Evolutionary conservation across 2,888 invertebrate genomes (phyloP).

Genomic region (Epinotia demarniana): DNA sequence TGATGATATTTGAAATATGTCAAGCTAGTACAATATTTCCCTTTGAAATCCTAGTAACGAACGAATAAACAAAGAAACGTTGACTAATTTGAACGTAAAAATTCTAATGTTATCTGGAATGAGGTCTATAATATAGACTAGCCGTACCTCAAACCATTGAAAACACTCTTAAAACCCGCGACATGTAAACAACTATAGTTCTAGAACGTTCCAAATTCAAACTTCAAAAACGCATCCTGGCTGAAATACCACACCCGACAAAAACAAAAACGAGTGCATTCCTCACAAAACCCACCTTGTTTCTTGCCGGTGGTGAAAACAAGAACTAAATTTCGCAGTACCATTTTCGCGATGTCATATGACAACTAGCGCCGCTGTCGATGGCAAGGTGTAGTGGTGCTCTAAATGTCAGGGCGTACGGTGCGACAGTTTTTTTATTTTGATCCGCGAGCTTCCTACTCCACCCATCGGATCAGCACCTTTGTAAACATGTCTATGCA

Average conservation of each 20-base stretch:
- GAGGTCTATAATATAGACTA: too few species aligned
- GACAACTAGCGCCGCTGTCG: slow-evolving; percentile 27
- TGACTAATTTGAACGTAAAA: too few species aligned
- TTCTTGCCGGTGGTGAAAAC: slow-evolving; percentile 10
- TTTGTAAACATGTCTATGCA: slow-evolving; percentile 49
- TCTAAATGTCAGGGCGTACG: slow-evolving; percentile 61
- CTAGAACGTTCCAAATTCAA: slow-evolving; percentile 8
- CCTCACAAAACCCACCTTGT: slow-evolving; percentile 18
- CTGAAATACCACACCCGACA: slow-evolving; percentile 17
- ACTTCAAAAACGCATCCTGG: slow-evolving; percentile 25
- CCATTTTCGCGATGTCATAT: neutral
- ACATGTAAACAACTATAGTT: neutral
- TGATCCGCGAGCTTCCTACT: slow-evolving; percentile 66
- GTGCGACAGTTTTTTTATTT: slow-evolving; percentile 57
- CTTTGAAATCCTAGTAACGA: too few species aligned
- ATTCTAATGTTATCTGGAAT: too few species aligned
- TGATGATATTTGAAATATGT: too few species aligned
- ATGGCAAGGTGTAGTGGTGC: slow-evolving; percentile 40
- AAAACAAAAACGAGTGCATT: slow-evolving; percentile 26
- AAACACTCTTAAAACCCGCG: neutral
- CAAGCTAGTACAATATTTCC: too few species aligned
- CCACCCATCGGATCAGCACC: slow-evolving; percentile 61
- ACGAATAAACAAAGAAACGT: too few species aligned
- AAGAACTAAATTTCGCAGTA: slow-evolving; percentile 11
- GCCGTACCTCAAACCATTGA: too few species aligned